These are phyloP conservation scores for Chrysotoxum bicinctum DNA, from an alignment of 2,888 invertebrate genomes.

Conservation along the genomic window DNA sequence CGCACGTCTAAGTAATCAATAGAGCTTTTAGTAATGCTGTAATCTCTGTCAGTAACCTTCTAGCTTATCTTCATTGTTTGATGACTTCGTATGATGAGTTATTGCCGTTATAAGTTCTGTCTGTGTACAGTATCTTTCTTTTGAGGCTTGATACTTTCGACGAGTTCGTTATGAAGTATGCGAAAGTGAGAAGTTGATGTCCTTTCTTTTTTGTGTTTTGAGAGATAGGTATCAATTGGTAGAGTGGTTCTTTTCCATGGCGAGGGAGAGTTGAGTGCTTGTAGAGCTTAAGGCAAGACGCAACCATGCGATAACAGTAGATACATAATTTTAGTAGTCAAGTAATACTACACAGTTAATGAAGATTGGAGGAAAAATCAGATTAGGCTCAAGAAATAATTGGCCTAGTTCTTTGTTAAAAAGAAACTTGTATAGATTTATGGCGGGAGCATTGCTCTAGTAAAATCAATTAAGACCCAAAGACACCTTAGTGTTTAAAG, in stretches of 20 bases:
- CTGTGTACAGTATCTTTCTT: not conserved
- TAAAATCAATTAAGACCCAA: too few relatives aligned
- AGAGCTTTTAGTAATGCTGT: not conserved
- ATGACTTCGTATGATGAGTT: not conserved
- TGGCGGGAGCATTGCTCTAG: too few relatives aligned
- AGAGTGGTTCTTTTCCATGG: not conserved
- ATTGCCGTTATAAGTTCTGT: not conserved
- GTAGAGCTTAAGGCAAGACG: not conserved
- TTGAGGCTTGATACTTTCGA: not conserved
- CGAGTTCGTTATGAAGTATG: not conserved
- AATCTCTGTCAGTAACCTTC: not conserved
- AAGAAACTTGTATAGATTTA: too few relatives aligned
- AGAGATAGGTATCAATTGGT: not conserved
- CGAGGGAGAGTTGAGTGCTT: not conserved
- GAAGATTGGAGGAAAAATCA: too few relatives aligned
- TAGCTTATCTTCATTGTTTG: not conserved
- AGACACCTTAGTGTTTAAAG: too few relatives aligned
- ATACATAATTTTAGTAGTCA: too few relatives aligned
- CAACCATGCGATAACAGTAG: not conserved
- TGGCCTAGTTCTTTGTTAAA: too few relatives aligned
- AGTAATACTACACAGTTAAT: too few relatives aligned
- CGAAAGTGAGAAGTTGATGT: not conserved
- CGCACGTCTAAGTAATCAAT: not conserved
- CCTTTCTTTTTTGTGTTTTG: not conserved
- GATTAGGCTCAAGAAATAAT: too few relatives aligned